Percentiles rank a stretch among this genome's conserved stretches.
Evolutionary conservation across 92 coral and sea anemone genomes (phyloP).

Genomic region (Nematostella vectensis): DNA sequence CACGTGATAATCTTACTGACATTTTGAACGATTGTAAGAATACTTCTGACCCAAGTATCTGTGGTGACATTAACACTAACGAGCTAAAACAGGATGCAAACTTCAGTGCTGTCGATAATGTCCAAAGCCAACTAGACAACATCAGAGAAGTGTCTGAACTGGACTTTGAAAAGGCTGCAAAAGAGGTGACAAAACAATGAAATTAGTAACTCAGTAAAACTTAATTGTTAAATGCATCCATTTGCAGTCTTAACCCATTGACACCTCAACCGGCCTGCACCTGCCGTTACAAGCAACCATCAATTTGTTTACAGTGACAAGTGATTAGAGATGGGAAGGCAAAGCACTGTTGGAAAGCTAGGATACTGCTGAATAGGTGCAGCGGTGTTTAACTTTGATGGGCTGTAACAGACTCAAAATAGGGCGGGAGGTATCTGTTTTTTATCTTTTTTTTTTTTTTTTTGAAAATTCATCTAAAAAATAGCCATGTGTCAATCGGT

Average conservation of each 20-base stretch:
- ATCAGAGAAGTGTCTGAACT: slow-evolving; percentile 33
- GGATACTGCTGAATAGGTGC: too few species aligned
- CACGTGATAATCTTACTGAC: slow-evolving; percentile 9
- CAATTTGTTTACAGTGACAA: too few species aligned
- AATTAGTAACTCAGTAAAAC: neutral
- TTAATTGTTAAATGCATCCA: neutral
- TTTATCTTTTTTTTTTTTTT: too few species aligned
- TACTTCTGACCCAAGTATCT: neutral
- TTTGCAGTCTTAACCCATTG: neutral
- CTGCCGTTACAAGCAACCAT: too few species aligned
- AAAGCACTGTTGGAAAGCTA: too few species aligned
- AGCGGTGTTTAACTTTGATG: too few species aligned
- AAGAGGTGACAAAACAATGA: slow-evolving; percentile 33
- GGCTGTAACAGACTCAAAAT: too few species aligned
- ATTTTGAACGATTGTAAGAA: slow-evolving; percentile 7
- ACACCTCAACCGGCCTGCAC: too few species aligned
- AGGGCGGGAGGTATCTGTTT: too few species aligned
- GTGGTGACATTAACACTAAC: neutral
- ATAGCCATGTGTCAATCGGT: too few species aligned
- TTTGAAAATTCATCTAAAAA: too few species aligned
- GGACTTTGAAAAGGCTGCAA: slow-evolving; percentile 55
- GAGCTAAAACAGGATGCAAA: slow-evolving; percentile 45
- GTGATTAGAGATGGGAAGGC: too few species aligned
- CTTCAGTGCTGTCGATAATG: slow-evolving; percentile 62
- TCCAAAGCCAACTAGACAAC: slow-evolving; percentile 24